Conservation (phyloP, 2,888 invertebrate genomes). For the Cynaeus angustus region DNA sequence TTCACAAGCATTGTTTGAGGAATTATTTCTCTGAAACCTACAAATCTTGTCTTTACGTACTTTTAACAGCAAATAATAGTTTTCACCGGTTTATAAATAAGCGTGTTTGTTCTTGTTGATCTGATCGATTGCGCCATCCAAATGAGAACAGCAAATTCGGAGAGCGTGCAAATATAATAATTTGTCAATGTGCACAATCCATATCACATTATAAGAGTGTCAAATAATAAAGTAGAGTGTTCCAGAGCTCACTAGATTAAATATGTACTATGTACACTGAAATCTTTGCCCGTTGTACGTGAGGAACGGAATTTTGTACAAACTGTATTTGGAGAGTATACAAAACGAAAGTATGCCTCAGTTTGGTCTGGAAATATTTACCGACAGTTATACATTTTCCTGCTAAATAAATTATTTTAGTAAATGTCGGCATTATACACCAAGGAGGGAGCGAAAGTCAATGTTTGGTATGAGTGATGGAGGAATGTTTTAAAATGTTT, state of each 20-base stretch:
- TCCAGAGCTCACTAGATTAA: slow-evolving; percentile 64
- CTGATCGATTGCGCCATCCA: slow-evolving; percentile 5
- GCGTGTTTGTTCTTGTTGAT: background rate
- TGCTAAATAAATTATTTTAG: slow-evolving; percentile 73
- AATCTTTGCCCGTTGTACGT: slow-evolving; percentile 68
- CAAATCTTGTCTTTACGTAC: slow-evolving; percentile 35
- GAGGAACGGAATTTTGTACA: slow-evolving; percentile 69
- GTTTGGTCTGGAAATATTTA: slow-evolving; percentile 72
- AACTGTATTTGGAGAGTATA: slow-evolving; percentile 70
- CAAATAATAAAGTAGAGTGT: slow-evolving; percentile 66
- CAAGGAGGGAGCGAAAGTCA: slow-evolving; percentile 69
- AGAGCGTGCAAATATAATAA: background rate
- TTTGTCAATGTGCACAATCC: slow-evolving; percentile 42
- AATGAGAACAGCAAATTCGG: slow-evolving; percentile 11
- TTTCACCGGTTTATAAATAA: too few relatives aligned
- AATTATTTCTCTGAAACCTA: slow-evolving; percentile 40
- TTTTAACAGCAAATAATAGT: slow-evolving; percentile 53
- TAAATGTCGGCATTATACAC: slow-evolving; percentile 71
- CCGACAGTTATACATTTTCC: slow-evolving; percentile 73
- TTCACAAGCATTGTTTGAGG: slow-evolving; percentile 45
- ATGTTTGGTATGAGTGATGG: slow-evolving; percentile 68
- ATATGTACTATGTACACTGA: slow-evolving; percentile 68
- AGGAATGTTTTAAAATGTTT: slow-evolving; percentile 62
- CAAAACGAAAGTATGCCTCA: slow-evolving; percentile 71
- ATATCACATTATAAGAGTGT: slow-evolving; percentile 58